phyloP scores from a whole-genome alignment of 2,797 vertebrate species.

The Vipera latastei region DNA sequence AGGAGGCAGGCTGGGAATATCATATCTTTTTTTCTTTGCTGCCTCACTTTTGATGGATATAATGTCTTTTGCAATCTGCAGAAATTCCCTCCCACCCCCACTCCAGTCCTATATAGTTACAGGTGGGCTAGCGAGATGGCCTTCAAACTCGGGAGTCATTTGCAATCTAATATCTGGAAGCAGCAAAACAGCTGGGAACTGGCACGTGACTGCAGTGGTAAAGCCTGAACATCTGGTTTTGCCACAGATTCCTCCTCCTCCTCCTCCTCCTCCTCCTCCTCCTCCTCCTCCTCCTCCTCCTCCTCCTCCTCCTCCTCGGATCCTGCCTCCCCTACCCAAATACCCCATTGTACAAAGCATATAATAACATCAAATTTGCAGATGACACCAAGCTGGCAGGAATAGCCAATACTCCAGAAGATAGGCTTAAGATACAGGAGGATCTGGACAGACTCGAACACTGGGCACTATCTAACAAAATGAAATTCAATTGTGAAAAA shows the following conservation, averaged over 20 bases:
- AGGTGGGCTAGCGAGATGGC: background rate
- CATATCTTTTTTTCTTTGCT: background rate
- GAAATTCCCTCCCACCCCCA: no score
- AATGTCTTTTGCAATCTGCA: background rate
- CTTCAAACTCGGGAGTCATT: background rate
- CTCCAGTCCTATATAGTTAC: background rate
- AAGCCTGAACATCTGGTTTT: conserved; percentile 13
- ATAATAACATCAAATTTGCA: background rate
- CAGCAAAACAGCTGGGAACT: background rate
- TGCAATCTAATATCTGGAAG: conserved; percentile 9
- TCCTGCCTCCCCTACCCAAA: background rate
- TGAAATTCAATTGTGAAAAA: no score
- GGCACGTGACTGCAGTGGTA: background rate
- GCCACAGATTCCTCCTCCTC: background rate
- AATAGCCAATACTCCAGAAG: no score
- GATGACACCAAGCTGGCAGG: no score
- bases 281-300: background rate
- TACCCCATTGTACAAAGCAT: background rate
- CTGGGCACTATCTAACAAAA: no score
- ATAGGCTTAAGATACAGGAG: no score
- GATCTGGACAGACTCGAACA: no score
- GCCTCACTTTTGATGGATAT: background rate
- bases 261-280: no score
- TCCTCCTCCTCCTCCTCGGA: background rate
- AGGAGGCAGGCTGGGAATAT: background rate